These are phyloP conservation scores for Paralvinella palmiformis DNA, from an alignment of 1,140 invertebrate genomes.

Conservation along the genomic window DNA sequence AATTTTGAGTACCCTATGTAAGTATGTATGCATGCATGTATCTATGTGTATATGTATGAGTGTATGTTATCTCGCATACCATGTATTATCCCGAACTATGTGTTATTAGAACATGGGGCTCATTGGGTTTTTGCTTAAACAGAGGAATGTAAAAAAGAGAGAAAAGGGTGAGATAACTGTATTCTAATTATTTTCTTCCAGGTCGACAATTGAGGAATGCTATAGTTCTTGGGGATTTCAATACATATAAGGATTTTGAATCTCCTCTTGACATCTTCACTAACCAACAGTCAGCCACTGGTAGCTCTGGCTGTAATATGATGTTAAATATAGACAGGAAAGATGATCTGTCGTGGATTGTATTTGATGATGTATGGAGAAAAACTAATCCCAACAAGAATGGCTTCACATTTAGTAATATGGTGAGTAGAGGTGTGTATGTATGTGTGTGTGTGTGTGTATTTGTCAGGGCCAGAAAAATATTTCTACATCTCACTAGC, in stretches of 20 bases:
- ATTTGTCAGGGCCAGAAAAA: no score
- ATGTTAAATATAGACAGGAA: constrained; percentile 14
- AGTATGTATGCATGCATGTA: no score
- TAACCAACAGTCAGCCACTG: not conserved
- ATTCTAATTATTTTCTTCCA: constrained; percentile 17
- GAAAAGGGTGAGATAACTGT: no score
- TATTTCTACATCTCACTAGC: no score
- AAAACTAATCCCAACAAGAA: not conserved
- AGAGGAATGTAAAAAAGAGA: no score
- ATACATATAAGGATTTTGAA: constrained; percentile 34
- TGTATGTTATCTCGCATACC: no score
- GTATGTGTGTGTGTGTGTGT: not conserved
- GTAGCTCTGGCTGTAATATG: constrained; percentile 8
- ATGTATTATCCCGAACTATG: no score
- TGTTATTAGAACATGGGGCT: no score
- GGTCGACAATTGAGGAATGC: constrained; percentile 27
- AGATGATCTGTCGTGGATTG: not conserved
- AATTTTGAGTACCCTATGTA: no score
- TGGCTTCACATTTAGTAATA: constrained; percentile 38
- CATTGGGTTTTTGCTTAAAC: no score
- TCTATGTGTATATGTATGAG: no score
- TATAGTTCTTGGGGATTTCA: constrained; percentile 36
- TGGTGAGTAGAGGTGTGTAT: constrained; percentile 23
- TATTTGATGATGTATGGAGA: constrained; percentile 11
- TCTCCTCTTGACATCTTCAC: constrained; percentile 28